These are phyloP conservation scores for Drosophila pegasa DNA, from an alignment of 2,888 invertebrate species.

Conservation along the genomic window DNA sequence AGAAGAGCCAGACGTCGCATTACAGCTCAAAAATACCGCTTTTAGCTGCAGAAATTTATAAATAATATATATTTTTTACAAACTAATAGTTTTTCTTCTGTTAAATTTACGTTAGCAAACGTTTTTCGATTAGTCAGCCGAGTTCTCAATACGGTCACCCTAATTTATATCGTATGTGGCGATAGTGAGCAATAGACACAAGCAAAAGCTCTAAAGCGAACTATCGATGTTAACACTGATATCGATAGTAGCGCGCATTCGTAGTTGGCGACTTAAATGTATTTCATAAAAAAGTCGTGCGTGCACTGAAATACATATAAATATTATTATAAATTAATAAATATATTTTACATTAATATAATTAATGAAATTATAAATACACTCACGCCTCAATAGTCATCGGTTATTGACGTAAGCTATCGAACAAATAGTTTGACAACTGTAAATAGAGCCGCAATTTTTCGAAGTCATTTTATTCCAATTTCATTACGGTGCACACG, in stretches of 20 bases:
- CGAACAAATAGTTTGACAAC: not conserved
- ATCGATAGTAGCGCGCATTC: not conserved
- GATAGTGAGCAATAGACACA: not conserved
- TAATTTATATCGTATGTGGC: slow-evolving; percentile 3
- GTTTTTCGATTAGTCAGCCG: not conserved
- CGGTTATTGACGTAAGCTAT: not conserved
- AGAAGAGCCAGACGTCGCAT: not conserved
- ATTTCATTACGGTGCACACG: not conserved
- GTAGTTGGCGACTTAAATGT: not conserved
- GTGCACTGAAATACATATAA: not conserved
- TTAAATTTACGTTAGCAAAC: not conserved
- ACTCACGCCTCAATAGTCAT: not conserved
- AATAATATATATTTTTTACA: slow-evolving; percentile 26
- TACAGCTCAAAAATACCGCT: not conserved
- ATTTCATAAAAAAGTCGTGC: not conserved
- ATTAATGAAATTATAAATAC: too few species aligned
- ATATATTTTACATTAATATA: too few species aligned
- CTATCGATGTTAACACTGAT: not conserved
- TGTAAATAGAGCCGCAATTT: not conserved
- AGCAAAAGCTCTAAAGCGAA: not conserved
- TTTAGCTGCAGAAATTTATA: not conserved
- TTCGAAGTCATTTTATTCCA: slow-evolving; percentile 8
- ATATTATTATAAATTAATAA: not conserved
- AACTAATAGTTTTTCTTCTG: not conserved
- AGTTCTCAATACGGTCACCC: slow-evolving; percentile 1